Conservation (phyloP, 2,113 vertebrate genomes). For the Neoarius graeffei region DNA sequence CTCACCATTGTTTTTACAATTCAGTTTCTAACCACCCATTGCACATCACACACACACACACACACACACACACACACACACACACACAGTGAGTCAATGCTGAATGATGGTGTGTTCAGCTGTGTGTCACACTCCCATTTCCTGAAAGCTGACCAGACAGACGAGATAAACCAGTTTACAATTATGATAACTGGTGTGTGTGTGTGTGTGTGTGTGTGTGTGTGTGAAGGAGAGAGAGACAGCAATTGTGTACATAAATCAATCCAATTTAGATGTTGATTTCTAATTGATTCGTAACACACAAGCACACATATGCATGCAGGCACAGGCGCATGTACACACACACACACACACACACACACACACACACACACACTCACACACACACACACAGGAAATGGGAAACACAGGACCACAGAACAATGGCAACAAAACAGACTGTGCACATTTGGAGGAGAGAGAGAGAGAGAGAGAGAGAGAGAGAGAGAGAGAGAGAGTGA, state of each 20-base stretch:
- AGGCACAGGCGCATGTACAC: background rate
- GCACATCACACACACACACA: background rate
- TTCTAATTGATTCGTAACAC: background rate
- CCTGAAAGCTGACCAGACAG: constrained; percentile 26
- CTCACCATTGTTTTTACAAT: background rate
- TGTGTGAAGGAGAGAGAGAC: background rate
- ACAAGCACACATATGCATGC: background rate
- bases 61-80: constrained; percentile 23
- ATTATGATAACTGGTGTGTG: background rate
- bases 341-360: background rate
- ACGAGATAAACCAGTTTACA: constrained; percentile 45
- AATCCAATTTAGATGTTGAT: background rate
- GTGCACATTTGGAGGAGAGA: constrained; percentile 4
- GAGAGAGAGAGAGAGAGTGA: no score
- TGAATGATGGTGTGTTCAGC: constrained; percentile 19
- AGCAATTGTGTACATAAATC: background rate
- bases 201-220: constrained; percentile 29
- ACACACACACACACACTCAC: background rate
- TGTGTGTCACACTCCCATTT: constrained; percentile 26
- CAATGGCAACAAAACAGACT: constrained; percentile 31
- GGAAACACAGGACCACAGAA: constrained; percentile 31
- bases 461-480: constrained; percentile 6
- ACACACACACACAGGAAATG: background rate
- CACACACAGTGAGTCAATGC: constrained; percentile 11
- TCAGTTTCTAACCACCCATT: background rate